Conservation (phyloP, 2,797 vertebrate species). For the Furcifer pardalis region DNA sequence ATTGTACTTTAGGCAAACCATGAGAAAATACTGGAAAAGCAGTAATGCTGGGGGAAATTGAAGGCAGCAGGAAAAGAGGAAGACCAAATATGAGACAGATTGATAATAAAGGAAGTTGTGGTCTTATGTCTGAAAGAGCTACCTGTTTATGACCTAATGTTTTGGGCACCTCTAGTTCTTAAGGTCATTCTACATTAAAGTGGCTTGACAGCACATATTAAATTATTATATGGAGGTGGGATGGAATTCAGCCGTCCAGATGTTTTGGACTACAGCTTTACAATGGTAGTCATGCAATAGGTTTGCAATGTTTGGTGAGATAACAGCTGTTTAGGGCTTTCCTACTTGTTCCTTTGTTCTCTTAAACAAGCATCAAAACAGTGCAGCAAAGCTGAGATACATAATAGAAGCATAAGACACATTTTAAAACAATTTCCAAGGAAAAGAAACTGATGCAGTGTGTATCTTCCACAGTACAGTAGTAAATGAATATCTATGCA, state of each 20-base stretch:
- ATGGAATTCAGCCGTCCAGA: too few relatives aligned
- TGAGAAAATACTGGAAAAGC: not conserved
- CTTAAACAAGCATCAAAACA: not conserved
- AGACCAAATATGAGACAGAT: not conserved
- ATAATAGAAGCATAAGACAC: not conserved
- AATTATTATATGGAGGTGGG: too few relatives aligned
- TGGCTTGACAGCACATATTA: too few relatives aligned
- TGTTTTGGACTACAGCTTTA: too few relatives aligned
- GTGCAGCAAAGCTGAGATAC: not conserved
- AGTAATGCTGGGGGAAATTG: not conserved
- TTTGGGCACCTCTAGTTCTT: too few relatives aligned
- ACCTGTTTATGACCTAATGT: too few relatives aligned
- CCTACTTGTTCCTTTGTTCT: not conserved
- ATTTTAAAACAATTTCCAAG: not conserved
- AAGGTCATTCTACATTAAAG: too few relatives aligned
- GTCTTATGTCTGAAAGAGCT: too few relatives aligned
- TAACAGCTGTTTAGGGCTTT: not conserved
- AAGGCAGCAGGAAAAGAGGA: not conserved
- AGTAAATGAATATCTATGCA: constrained; percentile 67
- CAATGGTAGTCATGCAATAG: too few relatives aligned
- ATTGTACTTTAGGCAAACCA: not conserved
- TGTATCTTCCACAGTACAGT: constrained; percentile 48
- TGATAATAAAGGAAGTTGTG: not conserved
- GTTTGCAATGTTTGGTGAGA: too few relatives aligned
- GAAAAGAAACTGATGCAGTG: constrained; percentile 21